phyloP scores from a whole-genome alignment of 2,113 vertebrate species.

The Salvelinus fontinalis region DNA sequence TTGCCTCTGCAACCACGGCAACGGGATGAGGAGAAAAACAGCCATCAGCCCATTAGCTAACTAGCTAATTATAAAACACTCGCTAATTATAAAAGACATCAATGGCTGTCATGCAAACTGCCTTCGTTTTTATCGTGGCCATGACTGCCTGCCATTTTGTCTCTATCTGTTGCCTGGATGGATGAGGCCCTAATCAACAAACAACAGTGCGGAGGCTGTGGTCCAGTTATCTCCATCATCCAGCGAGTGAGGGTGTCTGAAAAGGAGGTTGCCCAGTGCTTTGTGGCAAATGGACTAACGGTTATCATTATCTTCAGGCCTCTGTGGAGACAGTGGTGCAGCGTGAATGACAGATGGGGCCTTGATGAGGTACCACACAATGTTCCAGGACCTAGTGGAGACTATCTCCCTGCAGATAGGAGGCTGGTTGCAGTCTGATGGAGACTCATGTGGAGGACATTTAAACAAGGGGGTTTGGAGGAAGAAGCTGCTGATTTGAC shows the following conservation, averaged over 20 bases:
- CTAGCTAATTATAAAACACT: slow-evolving; percentile 26
- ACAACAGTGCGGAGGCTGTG: neutral
- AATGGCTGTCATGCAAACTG: neutral
- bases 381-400: neutral
- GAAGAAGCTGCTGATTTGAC: neutral
- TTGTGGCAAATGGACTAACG: neutral
- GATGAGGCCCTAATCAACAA: neutral
- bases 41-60: slow-evolving; percentile 4
- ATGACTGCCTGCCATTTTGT: neutral
- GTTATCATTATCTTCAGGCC: slow-evolving; percentile 3
- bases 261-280: neutral
- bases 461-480: slow-evolving; percentile 1
- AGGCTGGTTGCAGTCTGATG: neutral
- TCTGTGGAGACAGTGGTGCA: slow-evolving; percentile 1
- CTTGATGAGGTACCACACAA: slow-evolving; percentile 13
- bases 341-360: slow-evolving; percentile 11
- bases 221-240: slow-evolving; percentile 17
- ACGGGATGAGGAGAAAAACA: neutral
- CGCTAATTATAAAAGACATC: slow-evolving; percentile 21
- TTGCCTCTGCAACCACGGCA: neutral
- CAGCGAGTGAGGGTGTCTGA: neutral
- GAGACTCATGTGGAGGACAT: neutral
- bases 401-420: neutral
- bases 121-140: neutral
- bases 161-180: slow-evolving; percentile 1